Base-by-base conservation (phyloP, 1,140 invertebrate genomes). In the Drusus annulatus region DNA sequence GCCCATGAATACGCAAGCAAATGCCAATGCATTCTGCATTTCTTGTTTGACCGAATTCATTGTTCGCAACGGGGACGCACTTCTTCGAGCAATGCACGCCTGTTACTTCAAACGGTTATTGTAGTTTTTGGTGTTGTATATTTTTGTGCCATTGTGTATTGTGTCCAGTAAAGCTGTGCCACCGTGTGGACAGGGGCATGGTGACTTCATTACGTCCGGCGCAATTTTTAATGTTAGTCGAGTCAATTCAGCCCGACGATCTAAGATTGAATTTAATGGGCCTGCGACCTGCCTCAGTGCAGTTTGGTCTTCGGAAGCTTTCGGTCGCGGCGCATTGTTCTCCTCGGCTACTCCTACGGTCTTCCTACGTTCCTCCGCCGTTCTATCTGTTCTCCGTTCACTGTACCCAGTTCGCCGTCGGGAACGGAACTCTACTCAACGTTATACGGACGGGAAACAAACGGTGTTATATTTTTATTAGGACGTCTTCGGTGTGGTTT, bases 261-360 rank as follows among this genome's bases (percentile, higher is more conserved):
- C 54, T 56, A 56, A 45, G 36, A 45, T 45, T 45, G 36, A 45
- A 45, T 45, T 45, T 45, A 45, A 45, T 45, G 36, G 23, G 56
- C n/a, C 56, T 8, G 16, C 54, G 2, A 17, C 21, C 21, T 25
- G 10, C 23, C 36, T 45, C 62, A 65, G 62, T 65, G 21, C 62
- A 65, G 21, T 65, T 28, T 28, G 16, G 62, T 21, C 62, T 65
- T n/a, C 23, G 19, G 19, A 63, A 28, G 60, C 60, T 63, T 25
- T 63, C 60, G 60, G 60, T 63, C 62, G 23, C 62, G 62, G 62
- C 62, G 25, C 21, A 15, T 65, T 28, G 62, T 21, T 65, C 28
- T 15, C 10, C 21, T 21, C 17, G 17, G 13, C 23, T 10, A 21
- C 2, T 21, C 23, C 15, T 28, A 28, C 25, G 25, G 25, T 28